phyloP scores from a whole-genome alignment of 2,888 invertebrate species.

The Ypsolopha scabrella region DNA sequence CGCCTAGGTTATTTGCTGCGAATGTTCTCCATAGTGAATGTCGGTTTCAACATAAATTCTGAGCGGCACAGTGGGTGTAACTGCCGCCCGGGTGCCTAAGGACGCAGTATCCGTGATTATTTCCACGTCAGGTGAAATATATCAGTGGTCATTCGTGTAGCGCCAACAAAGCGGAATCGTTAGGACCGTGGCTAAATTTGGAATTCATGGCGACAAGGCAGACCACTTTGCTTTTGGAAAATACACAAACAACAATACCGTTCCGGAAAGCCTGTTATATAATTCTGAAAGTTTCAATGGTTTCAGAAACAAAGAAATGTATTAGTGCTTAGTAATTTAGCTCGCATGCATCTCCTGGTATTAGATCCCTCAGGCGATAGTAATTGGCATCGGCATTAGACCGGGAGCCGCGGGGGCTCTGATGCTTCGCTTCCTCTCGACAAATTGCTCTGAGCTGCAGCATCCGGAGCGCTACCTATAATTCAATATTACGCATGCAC shows the following conservation, averaged over 20 bases:
- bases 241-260: no score
- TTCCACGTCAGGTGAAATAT: constrained; percentile 45
- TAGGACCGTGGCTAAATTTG: not conserved
- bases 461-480: constrained; percentile 31
- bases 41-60: constrained; percentile 66
- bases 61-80: constrained; percentile 65
- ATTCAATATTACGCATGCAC: constrained; percentile 33
- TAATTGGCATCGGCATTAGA: not conserved
- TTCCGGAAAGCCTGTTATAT: no score
- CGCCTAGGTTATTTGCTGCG: constrained; percentile 65
- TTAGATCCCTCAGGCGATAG: no score
- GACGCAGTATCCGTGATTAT: constrained; percentile 47
- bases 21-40: constrained; percentile 59
- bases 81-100: constrained; percentile 49
- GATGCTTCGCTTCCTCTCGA: constrained; percentile 49
- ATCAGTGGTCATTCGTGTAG: constrained; percentile 31
- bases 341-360: no score
- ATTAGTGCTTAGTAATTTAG: no score
- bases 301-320: no score
- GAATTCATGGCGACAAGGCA: not conserved
- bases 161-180: constrained; percentile 1
- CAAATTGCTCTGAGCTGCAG: constrained; percentile 34
- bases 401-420: not conserved
- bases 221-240: no score
- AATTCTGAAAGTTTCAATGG: no score